Evolutionary conservation across 2,113 vertebrate genomes (phyloP).

Genomic region (Bos indicus): DNA sequence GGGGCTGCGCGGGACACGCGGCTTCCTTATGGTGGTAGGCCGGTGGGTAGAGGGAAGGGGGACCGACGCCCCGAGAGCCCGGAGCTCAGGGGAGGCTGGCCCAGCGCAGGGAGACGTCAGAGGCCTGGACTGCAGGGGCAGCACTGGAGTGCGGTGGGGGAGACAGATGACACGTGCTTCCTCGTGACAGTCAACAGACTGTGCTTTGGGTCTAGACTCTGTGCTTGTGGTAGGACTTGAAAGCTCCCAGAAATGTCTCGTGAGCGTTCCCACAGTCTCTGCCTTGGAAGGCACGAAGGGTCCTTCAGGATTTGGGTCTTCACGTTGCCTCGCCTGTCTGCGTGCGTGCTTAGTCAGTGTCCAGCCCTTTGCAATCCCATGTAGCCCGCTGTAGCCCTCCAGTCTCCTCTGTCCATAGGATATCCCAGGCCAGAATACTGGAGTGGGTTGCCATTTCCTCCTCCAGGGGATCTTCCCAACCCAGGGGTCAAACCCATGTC

Average conservation of each 20-base stretch:
- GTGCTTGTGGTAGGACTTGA: neutral
- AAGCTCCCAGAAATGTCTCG: neutral
- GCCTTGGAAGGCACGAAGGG: neutral
- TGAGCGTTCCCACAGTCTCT: fast-evolving
- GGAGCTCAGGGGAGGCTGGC: neutral
- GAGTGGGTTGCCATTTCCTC: neutral
- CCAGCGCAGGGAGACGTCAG: neutral
- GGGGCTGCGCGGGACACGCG: fast-evolving
- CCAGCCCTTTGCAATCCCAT: neutral
- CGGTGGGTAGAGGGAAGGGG: neutral
- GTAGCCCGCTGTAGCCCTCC: neutral
- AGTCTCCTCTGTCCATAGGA: neutral
- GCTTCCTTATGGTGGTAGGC: neutral
- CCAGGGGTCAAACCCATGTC: fast-evolving
- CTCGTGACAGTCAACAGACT: neutral
- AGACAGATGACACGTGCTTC: neutral
- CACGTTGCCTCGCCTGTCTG: neutral
- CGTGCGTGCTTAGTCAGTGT: fast-evolving
- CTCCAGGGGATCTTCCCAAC: neutral
- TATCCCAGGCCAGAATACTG: neutral
- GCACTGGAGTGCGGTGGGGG: neutral
- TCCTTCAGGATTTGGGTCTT: neutral
- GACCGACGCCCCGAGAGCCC: fast-evolving
- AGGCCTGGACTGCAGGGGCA: neutral
- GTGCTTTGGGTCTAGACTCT: neutral